phyloP scores from a whole-genome alignment of 2,797 vertebrate genomes.

The Enteromius treurensis region DNA sequence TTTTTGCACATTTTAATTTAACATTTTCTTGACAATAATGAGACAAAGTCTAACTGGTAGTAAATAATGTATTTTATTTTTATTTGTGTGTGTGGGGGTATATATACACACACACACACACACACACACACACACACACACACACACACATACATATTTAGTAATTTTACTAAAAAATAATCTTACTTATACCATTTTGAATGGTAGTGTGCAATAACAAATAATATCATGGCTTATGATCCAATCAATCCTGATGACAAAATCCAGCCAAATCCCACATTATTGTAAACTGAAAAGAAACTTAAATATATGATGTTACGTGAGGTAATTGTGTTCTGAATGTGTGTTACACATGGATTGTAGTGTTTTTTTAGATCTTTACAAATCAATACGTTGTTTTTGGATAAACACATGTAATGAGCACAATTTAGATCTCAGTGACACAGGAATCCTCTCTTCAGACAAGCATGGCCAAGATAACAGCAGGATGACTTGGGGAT shows the following conservation, averaged over 20 bases:
- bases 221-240: not conserved
- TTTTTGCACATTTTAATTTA: not conserved
- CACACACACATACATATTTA: too few relatives aligned
- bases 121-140: too few relatives aligned
- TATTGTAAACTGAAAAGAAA: not conserved
- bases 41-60: too few relatives aligned
- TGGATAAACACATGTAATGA: not conserved
- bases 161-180: not conserved
- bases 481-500: constrained; percentile 54
- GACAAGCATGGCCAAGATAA: constrained; percentile 48
- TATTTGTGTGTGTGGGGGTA: too few relatives aligned
- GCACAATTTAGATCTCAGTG: constrained; percentile 14
- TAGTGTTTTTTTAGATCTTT: not conserved
- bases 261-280: not conserved
- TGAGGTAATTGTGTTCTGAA: not conserved
- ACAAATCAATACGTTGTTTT: not conserved
- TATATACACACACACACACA: too few relatives aligned
- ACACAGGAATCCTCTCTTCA: constrained; percentile 42
- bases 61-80: too few relatives aligned
- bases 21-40: not conserved
- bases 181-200: not conserved
- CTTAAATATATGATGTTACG: not conserved
- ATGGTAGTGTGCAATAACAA: not conserved
- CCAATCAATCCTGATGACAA: not conserved
- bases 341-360: not conserved